phyloP scores from a whole-genome alignment of 2,113 vertebrate genomes.

The Mola mola region DNA sequence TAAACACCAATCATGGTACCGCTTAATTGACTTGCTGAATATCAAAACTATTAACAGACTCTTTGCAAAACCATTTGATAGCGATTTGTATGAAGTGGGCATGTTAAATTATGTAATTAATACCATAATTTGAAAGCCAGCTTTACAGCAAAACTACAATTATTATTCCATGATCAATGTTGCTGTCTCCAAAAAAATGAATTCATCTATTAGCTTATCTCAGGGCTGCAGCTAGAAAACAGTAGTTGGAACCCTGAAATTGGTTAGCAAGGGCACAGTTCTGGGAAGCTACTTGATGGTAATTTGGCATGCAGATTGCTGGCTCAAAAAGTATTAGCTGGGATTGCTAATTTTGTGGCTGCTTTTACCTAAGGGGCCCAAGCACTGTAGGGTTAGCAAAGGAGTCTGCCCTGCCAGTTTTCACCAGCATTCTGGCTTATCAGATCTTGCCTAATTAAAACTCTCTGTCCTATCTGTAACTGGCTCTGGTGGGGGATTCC shows the following conservation, averaged over 20 bases:
- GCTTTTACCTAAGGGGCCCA: neutral
- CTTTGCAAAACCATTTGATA: constrained; percentile 1
- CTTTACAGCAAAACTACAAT: neutral
- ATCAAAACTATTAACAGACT: no score
- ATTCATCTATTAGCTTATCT: neutral
- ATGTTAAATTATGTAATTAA: neutral
- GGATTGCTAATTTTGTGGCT: neutral
- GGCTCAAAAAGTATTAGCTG: neutral
- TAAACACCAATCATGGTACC: neutral
- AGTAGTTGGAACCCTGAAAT: neutral
- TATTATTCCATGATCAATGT: neutral
- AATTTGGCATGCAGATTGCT: neutral
- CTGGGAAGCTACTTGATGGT: neutral
- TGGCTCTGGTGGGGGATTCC: neutral
- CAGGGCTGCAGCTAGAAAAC: neutral
- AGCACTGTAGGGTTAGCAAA: constrained; percentile 2
- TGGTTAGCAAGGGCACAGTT: neutral
- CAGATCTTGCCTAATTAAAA: neutral
- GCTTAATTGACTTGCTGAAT: neutral
- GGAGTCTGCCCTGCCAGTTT: neutral
- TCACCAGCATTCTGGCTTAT: neutral
- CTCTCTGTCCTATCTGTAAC: neutral
- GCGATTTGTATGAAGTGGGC: neutral
- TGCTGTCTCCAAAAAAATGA: neutral
- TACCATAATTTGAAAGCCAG: neutral